phyloP scores from a whole-genome alignment of 2,113 vertebrate species.

The Rhinolophus ferrumequinum region DNA sequence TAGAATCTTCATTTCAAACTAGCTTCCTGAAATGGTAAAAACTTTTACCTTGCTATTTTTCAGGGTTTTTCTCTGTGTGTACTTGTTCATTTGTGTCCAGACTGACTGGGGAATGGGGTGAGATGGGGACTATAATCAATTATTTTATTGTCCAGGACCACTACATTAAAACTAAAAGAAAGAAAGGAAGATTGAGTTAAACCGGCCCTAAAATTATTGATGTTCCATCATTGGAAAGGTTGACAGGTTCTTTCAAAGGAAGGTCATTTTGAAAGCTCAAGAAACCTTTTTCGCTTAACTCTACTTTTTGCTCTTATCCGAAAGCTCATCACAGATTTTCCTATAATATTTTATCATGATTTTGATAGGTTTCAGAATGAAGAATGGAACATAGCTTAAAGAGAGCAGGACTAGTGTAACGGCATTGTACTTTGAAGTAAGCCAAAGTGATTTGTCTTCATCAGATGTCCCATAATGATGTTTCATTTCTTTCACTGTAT shows the following conservation, averaged over 20 bases:
- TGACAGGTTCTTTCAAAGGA: slow-evolving; percentile 75
- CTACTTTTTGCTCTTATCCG: slow-evolving; percentile 52
- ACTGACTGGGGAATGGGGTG: not conserved
- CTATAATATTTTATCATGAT: slow-evolving; percentile 62
- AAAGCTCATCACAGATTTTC: slow-evolving; percentile 48
- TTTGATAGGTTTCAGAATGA: slow-evolving; percentile 64
- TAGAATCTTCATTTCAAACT: slow-evolving; percentile 12
- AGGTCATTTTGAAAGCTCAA: slow-evolving; percentile 62
- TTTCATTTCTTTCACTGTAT: not conserved
- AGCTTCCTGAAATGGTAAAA: not conserved
- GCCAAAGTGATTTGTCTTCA: slow-evolving; percentile 16
- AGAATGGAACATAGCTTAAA: slow-evolving; percentile 37
- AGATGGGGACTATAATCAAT: slow-evolving; percentile 43
- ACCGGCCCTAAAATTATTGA: slow-evolving; percentile 71
- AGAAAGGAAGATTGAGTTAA: slow-evolving; percentile 74
- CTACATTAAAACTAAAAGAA: slow-evolving; percentile 69
- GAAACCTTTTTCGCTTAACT: slow-evolving; percentile 28
- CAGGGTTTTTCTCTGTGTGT: slow-evolving; percentile 36
- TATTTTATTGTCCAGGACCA: not conserved
- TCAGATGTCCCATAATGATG: not conserved
- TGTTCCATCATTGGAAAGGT: slow-evolving; percentile 67
- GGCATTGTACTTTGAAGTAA: slow-evolving; percentile 34
- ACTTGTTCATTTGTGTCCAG: slow-evolving; percentile 56
- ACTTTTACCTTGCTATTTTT: not conserved
- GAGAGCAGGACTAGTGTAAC: not conserved